These are phyloP conservation scores for Thereva unica DNA, from an alignment of 2,888 invertebrate genomes.

Conservation along the genomic window DNA sequence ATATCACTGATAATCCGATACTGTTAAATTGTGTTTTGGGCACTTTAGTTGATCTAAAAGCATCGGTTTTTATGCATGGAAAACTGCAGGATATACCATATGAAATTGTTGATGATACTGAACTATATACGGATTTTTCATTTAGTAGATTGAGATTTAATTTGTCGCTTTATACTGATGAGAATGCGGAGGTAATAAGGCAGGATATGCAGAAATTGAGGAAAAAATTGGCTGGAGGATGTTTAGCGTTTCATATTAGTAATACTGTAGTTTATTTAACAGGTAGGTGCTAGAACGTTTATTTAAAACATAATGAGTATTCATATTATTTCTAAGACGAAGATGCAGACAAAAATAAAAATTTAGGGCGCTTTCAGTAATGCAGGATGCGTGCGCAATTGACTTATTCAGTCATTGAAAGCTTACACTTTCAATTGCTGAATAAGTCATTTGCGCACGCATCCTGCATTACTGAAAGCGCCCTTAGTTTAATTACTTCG, in stretches of 20 bases:
- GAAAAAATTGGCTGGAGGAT: conserved; percentile 74
- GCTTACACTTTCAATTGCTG: too few relatives aligned
- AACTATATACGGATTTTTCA: conserved; percentile 70
- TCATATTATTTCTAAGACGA: not conserved
- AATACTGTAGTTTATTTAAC: conserved; percentile 69
- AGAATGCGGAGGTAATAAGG: conserved; percentile 62
- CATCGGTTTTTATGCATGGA: conserved; percentile 72
- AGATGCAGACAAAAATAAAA: not conserved
- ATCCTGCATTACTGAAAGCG: too few relatives aligned
- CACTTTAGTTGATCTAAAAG: conserved; percentile 64
- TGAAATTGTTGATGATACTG: conserved; percentile 66
- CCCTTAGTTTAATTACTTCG: too few relatives aligned
- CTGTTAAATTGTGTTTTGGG: conserved; percentile 64
- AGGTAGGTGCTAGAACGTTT: conserved; percentile 53
- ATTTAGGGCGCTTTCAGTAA: too few relatives aligned
- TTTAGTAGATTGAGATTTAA: conserved; percentile 71
- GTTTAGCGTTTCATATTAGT: conserved; percentile 71
- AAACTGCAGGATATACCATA: conserved; percentile 69
- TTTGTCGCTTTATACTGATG: conserved; percentile 68
- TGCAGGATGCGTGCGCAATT: too few relatives aligned
- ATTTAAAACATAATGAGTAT: not conserved
- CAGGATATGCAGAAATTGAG: conserved; percentile 67
- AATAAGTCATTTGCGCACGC: too few relatives aligned
- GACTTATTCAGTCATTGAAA: too few relatives aligned
- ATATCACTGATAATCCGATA: conserved; percentile 80